Evolutionary conservation across 53 echinoderm and acorn worm species (phyloP), one percentile per base, ranked within the genome.

Genomic region (Hippasteria phrygiana): DNA sequence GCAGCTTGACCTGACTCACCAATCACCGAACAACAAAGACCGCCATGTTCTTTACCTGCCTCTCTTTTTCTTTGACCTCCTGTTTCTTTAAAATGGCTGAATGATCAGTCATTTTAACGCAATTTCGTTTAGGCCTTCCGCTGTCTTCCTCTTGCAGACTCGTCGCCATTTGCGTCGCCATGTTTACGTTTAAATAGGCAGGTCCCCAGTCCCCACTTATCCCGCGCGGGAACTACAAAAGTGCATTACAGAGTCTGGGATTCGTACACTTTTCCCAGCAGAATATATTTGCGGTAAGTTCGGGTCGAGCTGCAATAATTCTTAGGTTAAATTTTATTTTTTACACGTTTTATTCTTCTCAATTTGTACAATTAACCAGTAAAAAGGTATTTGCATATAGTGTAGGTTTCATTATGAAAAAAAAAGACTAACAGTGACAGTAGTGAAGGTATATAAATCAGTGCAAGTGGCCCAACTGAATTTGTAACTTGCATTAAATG

Each of bases 101-200:
- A 18, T 17, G 31, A 17, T 67, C 67, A 13, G 22, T 47, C 62
- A 62, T 62, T 39, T 80, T 40, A 5, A 45, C 83, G 46, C 83
- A 83, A 45, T 83, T 65, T 83, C 83, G n/a, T 34, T n/a, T n/a
- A 14, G 83, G 83, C 42, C 83, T 40, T 27, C 18, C 37, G 1
- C 40, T 48, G 31, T 33, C 34, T 31, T 0, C 12, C 17, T 31
- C 51, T 33, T 34, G 34, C 8, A 48, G 3, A 33, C 16, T 76
- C 43, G 73, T 73, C 73, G 73, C 73, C 73, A 56, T 79, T 34
- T 45, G n/a, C n/a, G n/a, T n/a, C n/a, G n/a, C 54, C 54, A 83
- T 66, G 83, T 83, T 83, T 55, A 77, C 48, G 77, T 79, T 83
- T 29, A 32, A 65, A 66, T 67, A 79, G 79, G 14, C 79, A 29